A percentile compares a stretch with the other conserved stretches of the same genome.
These are phyloP conservation scores for Periplaneta americana DNA, from an alignment of 1,140 invertebrate species.

Conservation along the genomic window DNA sequence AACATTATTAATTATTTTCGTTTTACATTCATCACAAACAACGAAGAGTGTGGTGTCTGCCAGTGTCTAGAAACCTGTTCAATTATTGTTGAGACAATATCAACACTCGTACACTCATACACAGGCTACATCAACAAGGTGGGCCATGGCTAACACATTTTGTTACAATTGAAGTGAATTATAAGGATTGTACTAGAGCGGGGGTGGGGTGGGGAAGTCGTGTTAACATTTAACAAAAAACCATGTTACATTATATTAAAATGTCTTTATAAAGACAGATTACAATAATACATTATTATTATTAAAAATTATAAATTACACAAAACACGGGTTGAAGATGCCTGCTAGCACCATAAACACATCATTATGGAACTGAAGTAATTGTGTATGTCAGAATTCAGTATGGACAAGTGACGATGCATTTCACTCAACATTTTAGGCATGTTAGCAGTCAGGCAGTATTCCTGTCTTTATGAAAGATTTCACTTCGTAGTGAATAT, in stretches of 20 bases:
- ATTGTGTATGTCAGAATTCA: no score
- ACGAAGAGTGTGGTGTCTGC: background rate
- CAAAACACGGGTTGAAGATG: background rate
- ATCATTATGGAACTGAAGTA: background rate
- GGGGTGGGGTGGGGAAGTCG: no score
- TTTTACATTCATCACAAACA: background rate
- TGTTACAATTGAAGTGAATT: background rate
- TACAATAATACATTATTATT: background rate
- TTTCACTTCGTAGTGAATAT: no score
- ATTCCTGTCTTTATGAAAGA: no score
- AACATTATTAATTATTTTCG: background rate
- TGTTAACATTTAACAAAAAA: background rate
- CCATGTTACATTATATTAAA: background rate
- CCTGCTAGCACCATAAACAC: background rate
- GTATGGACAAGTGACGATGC: no score
- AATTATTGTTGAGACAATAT: background rate
- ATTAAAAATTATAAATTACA: background rate
- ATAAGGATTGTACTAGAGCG: background rate
- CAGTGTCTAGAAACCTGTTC: background rate
- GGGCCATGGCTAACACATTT: background rate
- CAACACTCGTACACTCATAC: background rate
- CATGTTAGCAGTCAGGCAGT: no score
- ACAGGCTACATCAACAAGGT: background rate
- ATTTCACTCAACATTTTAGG: no score
- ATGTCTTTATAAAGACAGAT: background rate